These are phyloP conservation scores for Diorhabda elongata DNA, from an alignment of 1,140 invertebrate species.

Conservation along the genomic window DNA sequence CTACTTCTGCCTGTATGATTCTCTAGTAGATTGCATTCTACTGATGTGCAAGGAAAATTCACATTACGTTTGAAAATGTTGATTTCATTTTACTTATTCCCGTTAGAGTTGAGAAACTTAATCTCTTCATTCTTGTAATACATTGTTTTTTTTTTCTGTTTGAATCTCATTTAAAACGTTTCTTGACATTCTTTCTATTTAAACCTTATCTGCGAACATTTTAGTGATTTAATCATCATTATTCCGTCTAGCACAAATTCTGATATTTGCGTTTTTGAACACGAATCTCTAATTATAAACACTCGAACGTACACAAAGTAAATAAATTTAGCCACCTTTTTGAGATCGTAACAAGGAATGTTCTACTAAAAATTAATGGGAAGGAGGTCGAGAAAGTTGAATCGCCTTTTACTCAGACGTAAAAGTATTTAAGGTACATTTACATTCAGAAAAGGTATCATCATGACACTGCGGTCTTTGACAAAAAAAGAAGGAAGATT, in stretches of 20 bases:
- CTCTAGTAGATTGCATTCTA: no score
- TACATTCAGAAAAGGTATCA: not conserved
- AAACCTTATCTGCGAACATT: not conserved
- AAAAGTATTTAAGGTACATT: not conserved
- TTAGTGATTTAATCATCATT: not conserved
- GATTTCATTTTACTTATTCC: no score
- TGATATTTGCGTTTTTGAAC: not conserved
- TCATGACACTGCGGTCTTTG: not conserved
- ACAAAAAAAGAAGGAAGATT: not conserved
- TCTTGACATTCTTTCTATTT: no score
- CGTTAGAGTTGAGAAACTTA: no score
- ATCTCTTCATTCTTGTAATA: no score
- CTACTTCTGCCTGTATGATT: no score
- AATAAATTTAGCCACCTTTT: conserved; percentile 1
- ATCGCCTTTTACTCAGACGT: not conserved
- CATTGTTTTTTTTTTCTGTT: no score
- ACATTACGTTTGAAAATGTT: no score
- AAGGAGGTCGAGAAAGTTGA: not conserved
- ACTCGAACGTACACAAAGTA: not conserved
- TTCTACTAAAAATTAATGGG: not conserved
- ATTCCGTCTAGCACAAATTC: not conserved
- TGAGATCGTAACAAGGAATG: conserved; percentile 2
- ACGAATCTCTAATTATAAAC: conserved; percentile 1
- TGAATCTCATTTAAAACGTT: no score
- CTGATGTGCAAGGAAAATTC: no score